These are phyloP conservation scores for Xenopus petersii DNA, from an alignment of 2,797 vertebrate genomes.

Conservation along the genomic window DNA sequence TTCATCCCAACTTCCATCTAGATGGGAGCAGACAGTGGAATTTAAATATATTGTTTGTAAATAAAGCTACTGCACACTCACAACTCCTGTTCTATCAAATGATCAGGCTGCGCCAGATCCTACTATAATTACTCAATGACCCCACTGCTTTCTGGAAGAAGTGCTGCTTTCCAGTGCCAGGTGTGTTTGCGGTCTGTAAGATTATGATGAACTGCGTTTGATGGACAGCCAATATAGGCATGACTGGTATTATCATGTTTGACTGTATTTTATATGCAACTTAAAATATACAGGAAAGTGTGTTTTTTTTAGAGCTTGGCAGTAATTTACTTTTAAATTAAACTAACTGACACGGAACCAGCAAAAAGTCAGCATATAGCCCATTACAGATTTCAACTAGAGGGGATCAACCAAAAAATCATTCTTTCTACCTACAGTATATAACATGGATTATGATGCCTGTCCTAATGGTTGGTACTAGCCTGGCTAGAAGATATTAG, in stretches of 20 bases:
- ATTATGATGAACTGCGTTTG: not conserved
- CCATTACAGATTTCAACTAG: too few species aligned
- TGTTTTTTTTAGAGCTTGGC: not conserved
- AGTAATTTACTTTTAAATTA: too few species aligned
- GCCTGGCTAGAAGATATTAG: too few species aligned
- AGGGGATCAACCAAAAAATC: too few species aligned
- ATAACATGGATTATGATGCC: too few species aligned
- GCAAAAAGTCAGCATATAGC: too few species aligned
- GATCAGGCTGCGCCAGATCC: conserved; percentile 7
- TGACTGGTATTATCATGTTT: too few species aligned
- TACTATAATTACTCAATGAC: not conserved
- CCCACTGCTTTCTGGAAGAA: not conserved
- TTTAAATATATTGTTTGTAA: not conserved
- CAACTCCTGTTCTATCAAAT: not conserved
- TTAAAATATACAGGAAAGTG: not conserved
- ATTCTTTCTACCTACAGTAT: too few species aligned
- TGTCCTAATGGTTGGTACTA: too few species aligned
- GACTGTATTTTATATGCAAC: too few species aligned
- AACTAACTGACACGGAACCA: too few species aligned
- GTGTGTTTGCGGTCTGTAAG: not conserved
- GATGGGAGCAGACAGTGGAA: conserved; percentile 14
- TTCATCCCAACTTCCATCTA: conserved; percentile 33
- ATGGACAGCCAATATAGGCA: not conserved
- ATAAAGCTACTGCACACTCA: not conserved
- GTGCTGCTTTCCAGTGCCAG: not conserved